Percentiles rank a stretch among this genome's conserved stretches.
Conservation (phyloP, 2,113 vertebrate genomes). For the Myotis yumanensis region DNA sequence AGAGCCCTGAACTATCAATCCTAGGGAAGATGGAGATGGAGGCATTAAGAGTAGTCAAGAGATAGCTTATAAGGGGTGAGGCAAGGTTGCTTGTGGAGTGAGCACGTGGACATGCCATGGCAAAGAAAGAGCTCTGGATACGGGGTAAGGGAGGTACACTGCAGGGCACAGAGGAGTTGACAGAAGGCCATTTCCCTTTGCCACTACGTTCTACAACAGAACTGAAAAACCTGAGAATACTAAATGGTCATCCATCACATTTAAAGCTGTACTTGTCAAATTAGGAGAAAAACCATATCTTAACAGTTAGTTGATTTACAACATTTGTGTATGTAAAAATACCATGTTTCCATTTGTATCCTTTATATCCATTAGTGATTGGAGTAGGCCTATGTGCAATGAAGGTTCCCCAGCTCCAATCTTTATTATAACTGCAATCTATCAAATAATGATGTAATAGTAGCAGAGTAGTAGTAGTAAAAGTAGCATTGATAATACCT, state of each 20-base stretch:
- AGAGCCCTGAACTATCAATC: not conserved
- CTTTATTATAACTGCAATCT: not conserved
- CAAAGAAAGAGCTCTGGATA: not conserved
- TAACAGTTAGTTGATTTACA: not conserved
- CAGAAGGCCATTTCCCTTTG: not conserved
- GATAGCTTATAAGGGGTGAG: not conserved
- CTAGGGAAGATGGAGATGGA: not conserved
- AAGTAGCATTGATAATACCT: not conserved
- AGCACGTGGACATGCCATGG: not conserved
- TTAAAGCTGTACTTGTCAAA: not conserved
- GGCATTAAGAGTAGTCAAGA: not conserved
- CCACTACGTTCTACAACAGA: not conserved
- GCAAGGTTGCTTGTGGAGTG: not conserved
- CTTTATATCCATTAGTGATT: not conserved
- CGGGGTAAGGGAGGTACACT: not conserved
- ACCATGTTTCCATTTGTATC: not conserved
- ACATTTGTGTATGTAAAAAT: not conserved
- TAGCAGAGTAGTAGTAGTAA: not conserved
- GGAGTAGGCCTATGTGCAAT: not conserved
- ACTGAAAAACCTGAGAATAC: constrained; percentile 3
- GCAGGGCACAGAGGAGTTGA: not conserved
- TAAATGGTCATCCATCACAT: not conserved
- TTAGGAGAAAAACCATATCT: not conserved
- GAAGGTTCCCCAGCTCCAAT: not conserved
- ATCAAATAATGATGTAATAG: not conserved